Evolutionary conservation across 2,888 invertebrate species (phyloP), one percentile per base, ranked within the genome.

Genomic region (Yponomeuta sedellus): DNA sequence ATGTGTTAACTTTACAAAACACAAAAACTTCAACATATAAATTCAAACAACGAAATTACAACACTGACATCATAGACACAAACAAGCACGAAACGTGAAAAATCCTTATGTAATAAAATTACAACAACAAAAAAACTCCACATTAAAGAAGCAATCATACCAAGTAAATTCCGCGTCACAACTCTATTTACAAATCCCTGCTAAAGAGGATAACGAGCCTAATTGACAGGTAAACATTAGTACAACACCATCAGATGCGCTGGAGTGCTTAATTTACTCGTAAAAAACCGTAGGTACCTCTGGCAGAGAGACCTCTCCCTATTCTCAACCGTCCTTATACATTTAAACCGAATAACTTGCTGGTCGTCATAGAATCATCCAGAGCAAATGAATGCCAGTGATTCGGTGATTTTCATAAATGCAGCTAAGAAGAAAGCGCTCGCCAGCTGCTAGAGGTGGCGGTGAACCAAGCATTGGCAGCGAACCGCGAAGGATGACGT

Each of bases 221-320:
- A 61, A 61, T 61, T 61, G 61, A 61, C 12, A 22, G 61, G n/a
- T 28, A 61, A 61, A 61, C 61, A 61, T 61, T 52, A 16, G 16
- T 52, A 16, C 44, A 52, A 52, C 44, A 52, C 44, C 44, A 16
- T 52, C 16, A 52, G 16, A 12, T 16, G 16, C 12, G 44, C 16
- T 52, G 44, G 44, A 52, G 44, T 12, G 44, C 44, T 52, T 52
- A 4, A 52, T 16, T 16, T 4, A 52, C 16, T 16, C n/a, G n/a
- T n/a, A n/a, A n/a, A n/a, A n/a, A 16, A 52, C 12, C 44, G 44
- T 34, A 34, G 34, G 6, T 34, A 34, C 34, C 34, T 34, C 34
- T 34, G 1, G 34, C 34, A 34, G 34, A 34, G 34, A 34, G 34
- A 34, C 34, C 34, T 34, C 34, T 34, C 34, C 34, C 10, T 34